Conservation (phyloP, 2,888 invertebrate species). For the Diplazon laetatorius region DNA sequence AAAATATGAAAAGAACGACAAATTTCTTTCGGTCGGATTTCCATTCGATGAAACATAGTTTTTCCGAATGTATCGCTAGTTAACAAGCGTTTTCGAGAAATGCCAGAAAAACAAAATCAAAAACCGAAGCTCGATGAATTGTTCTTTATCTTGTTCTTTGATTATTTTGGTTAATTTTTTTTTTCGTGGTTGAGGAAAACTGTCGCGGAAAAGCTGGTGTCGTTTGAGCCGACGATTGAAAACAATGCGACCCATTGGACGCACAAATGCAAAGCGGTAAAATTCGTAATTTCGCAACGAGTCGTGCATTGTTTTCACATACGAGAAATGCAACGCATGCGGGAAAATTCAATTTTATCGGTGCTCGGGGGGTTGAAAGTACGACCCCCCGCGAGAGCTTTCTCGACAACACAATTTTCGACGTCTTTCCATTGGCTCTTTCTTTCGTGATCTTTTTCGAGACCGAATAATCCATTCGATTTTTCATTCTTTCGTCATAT, state of each 20-base stretch:
- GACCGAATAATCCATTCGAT: constrained; percentile 45
- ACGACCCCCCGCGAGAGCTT: not conserved
- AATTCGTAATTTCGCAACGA: constrained; percentile 1
- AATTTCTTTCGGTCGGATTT: too few species aligned
- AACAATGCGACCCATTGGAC: constrained; percentile 35
- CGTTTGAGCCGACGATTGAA: not conserved
- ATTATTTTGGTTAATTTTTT: too few species aligned
- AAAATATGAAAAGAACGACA: too few species aligned
- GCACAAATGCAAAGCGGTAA: constrained; percentile 9
- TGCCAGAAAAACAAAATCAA: too few species aligned
- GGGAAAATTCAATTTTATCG: constrained; percentile 56
- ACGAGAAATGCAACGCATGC: constrained; percentile 47
- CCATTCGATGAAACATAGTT: too few species aligned
- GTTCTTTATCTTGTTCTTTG: not conserved
- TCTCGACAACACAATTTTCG: constrained; percentile 31
- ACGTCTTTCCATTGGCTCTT: constrained; percentile 21
- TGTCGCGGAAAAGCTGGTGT: constrained; percentile 21
- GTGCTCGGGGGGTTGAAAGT: constrained; percentile 14
- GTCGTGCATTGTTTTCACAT: constrained; percentile 52
- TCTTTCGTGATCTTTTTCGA: not conserved
- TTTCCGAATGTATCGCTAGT: too few species aligned
- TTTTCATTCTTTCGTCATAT: not conserved
- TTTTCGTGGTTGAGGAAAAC: constrained; percentile 20
- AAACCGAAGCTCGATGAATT: too few species aligned
- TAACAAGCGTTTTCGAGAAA: too few species aligned